These are phyloP conservation scores for Gymnarchus niloticus DNA, from an alignment of 2,113 vertebrate genomes.

Conservation along the genomic window DNA sequence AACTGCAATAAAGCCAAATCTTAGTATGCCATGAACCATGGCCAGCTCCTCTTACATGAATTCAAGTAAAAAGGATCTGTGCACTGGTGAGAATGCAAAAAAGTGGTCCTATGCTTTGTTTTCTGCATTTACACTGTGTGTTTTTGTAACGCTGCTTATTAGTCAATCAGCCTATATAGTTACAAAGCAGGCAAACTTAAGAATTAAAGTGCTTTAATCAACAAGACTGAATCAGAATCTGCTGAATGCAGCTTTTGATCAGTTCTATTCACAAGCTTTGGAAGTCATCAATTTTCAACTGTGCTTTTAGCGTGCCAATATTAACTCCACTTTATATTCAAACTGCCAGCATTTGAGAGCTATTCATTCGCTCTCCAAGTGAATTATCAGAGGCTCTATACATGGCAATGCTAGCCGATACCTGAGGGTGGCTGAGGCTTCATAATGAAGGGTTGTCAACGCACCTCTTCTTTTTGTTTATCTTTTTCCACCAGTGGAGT, in stretches of 20 bases:
- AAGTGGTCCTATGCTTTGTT: not conserved
- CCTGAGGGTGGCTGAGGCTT: constrained; percentile 1
- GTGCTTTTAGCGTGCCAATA: constrained; percentile 20
- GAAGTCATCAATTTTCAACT: constrained; percentile 10
- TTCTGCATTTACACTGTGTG: not conserved
- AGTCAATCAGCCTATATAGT: not conserved
- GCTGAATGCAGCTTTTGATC: not conserved
- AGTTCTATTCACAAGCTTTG: constrained; percentile 1
- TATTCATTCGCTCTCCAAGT: constrained; percentile 17
- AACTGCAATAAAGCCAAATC: constrained; percentile 35
- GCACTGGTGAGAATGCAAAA: not conserved
- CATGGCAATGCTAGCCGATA: not conserved
- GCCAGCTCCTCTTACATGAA: not conserved
- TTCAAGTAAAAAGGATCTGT: not conserved
- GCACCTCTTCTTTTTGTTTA: not conserved
- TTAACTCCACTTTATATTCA: constrained; percentile 20
- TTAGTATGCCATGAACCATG: not conserved
- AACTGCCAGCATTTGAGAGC: constrained; percentile 6
- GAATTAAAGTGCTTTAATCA: not conserved
- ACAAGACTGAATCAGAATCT: not conserved
- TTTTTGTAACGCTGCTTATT: not conserved
- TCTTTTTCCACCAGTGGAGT: not conserved
- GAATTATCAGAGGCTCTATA: constrained; percentile 17
- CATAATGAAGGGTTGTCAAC: not conserved
- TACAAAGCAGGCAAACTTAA: not conserved